Base-by-base conservation (phyloP, 2,888 invertebrate species). In the Hirtodrosophila trivittata region DNA sequence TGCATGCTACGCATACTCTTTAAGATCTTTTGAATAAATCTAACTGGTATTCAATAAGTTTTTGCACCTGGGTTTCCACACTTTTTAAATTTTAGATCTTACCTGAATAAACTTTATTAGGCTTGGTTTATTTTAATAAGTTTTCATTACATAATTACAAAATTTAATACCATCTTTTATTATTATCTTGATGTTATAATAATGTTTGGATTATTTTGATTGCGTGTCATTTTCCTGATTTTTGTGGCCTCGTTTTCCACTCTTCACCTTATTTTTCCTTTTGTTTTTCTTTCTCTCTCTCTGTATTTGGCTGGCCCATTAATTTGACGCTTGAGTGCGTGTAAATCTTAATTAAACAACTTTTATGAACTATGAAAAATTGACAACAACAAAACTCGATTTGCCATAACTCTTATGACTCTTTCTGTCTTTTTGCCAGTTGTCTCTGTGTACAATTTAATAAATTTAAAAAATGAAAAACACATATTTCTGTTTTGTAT, bases 311-410 rank as follows among this genome's bases (percentile, higher is more conserved):
- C 30, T 57, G 56, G 26, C 55, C 52, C 60, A 62, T 75, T 70
- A 66, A 66, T 60, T 69, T 70, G 57, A 67, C 74, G 67, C 70
- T 77, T 57, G 64, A 76, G 60, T 73, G 74, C 67, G 67, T 76
- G 64, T 59, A 67, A 59, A 46, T 67, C 60, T 73, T 77, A 76
- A 76, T 70, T 77, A 58, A 71, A 60, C 64, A 58, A 70, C 50
- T 70, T 76, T 76, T 64, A 67, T 66, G 46, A 64, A 64, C 66
- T 59, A 52, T 58, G 57, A 51, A 43, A 63, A 47, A 58, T 54
- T 54, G 41, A 30, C 57, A 28, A 43, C n/a, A 47, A 58, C 12
- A n/a, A n/a, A 26, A 43, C 58, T 41, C 16, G 43, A 55, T 35
- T 52, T 50, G 69, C 39, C 60, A 56, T 59, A 64, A 42, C 33